These are phyloP conservation scores for Megalopta genalis DNA, from an alignment of 1,140 invertebrate genomes.

Conservation along the genomic window DNA sequence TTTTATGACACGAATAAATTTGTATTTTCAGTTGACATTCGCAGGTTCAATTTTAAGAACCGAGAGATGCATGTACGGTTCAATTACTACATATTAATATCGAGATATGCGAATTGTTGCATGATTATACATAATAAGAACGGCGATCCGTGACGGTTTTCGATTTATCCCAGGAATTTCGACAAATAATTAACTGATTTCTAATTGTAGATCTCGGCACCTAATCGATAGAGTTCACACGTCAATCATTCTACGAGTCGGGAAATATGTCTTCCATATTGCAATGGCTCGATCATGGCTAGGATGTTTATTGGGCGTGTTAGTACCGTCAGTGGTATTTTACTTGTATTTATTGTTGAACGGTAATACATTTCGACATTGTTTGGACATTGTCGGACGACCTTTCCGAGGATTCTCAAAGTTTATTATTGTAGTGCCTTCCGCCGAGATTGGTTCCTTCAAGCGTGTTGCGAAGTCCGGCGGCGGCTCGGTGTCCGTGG, in stretches of 20 bases:
- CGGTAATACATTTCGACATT: conserved; percentile 60
- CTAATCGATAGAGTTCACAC: conserved; percentile 10
- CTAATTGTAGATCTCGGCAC: conserved; percentile 40
- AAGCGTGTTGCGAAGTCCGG: conserved; percentile 35
- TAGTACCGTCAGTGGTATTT: conserved; percentile 68
- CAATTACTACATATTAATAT: too few relatives aligned
- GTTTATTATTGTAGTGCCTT: conserved; percentile 56
- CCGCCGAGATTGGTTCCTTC: conserved; percentile 38
- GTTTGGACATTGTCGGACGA: conserved; percentile 1
- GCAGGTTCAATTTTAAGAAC: too few relatives aligned
- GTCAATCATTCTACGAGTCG: conserved; percentile 58
- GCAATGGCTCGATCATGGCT: conserved; percentile 75
- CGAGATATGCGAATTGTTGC: too few relatives aligned
- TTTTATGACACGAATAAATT: too few relatives aligned
- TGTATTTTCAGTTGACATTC: too few relatives aligned
- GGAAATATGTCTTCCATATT: conserved; percentile 70
- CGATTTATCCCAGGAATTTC: too few relatives aligned
- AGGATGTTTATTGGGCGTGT: conserved; percentile 70
- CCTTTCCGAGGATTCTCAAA: background rate
- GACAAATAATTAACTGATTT: background rate
- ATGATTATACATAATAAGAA: too few relatives aligned
- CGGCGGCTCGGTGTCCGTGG: background rate
- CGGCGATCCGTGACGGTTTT: too few relatives aligned
- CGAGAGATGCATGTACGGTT: too few relatives aligned
- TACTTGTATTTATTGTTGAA: conserved; percentile 73